Conservation (phyloP, 2,888 invertebrate species). For the Willowsia nigromaculata region DNA sequence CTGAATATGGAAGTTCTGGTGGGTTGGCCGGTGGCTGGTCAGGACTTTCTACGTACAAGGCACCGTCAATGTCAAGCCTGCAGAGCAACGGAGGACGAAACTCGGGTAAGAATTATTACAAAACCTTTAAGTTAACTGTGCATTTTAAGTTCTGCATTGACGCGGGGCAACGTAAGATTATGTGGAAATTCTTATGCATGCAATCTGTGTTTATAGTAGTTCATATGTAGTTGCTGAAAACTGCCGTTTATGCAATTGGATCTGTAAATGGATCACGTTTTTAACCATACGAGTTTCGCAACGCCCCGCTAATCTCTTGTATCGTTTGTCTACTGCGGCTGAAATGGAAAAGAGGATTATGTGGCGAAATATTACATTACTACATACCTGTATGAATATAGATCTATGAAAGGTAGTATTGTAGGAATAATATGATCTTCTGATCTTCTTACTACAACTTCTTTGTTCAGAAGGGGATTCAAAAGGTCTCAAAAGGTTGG, state of each 20-base stretch:
- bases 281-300: not conserved
- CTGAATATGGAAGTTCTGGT: constrained; percentile 83
- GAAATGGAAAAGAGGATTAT: not conserved
- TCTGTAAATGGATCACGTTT: no score
- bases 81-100: constrained; percentile 76
- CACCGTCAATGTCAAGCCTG: constrained; percentile 86
- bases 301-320: not conserved
- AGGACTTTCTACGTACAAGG: constrained; percentile 87
- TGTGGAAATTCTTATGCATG: no score
- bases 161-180: no score
- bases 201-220: no score
- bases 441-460: not conserved
- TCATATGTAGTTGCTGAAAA: no score
- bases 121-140: no score
- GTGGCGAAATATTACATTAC: not conserved
- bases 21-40: constrained; percentile 82
- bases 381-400: not conserved
- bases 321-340: not conserved
- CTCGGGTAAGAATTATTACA: no score
- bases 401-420: not conserved
- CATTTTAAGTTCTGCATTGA: no score
- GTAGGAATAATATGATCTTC: no score
- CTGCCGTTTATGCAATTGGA: no score
- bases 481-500: not conserved
- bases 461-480: not conserved